A percentile compares a stretch with the other conserved stretches of the same genome.
These are phyloP conservation scores for Colossoma macropomum DNA, from an alignment of 2,113 vertebrate species.

Conservation along the genomic window DNA sequence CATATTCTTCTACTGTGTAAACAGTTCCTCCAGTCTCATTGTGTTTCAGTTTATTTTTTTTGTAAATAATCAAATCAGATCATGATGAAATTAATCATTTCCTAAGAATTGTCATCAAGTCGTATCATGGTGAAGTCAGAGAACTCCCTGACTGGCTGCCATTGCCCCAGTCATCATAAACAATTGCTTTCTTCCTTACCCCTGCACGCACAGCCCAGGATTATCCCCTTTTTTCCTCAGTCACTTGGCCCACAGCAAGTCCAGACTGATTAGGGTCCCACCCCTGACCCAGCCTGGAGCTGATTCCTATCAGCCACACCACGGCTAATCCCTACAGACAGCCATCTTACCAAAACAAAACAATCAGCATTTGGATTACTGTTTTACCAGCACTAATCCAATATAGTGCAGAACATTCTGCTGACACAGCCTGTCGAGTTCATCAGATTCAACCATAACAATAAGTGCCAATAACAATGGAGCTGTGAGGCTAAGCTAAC, in stretches of 20 bases:
- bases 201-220: slow-evolving; percentile 29
- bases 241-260: slow-evolving; percentile 22
- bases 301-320: background rate
- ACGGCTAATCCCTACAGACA: background rate
- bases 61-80: too few species aligned
- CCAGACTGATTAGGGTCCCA: slow-evolving; percentile 21
- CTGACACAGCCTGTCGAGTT: too few species aligned
- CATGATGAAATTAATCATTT: too few species aligned
- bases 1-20: too few species aligned
- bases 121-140: background rate
- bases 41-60: too few species aligned
- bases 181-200: slow-evolving; percentile 48
- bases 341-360: background rate
- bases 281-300: background rate
- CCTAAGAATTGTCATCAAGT: too few species aligned
- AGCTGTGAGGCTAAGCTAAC: too few species aligned
- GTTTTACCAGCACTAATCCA: background rate
- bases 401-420: background rate
- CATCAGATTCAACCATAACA: too few species aligned
- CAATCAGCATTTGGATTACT: background rate
- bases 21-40: too few species aligned
- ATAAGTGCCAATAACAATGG: too few species aligned
- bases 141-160: background rate
- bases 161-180: background rate
- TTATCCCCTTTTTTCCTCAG: slow-evolving; percentile 51